phyloP scores from a whole-genome alignment of 2,888 invertebrate genomes.

The Amorpha juglandis region DNA sequence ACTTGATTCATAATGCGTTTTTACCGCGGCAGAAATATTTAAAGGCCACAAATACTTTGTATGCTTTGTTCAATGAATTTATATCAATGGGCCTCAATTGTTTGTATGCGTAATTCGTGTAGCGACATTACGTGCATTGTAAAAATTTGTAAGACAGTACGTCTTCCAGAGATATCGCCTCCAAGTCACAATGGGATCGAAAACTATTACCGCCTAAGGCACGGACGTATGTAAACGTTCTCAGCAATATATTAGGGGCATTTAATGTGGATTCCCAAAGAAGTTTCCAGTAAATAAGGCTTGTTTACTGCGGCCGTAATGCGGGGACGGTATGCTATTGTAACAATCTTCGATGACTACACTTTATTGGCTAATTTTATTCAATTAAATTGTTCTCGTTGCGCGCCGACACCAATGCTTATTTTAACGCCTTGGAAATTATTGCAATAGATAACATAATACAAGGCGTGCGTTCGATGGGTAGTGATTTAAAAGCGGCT shows the following conservation, averaged over 20 bases:
- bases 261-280: conserved; percentile 75
- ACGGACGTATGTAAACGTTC: conserved; percentile 56
- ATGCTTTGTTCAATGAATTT: conserved; percentile 12
- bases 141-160: conserved; percentile 40
- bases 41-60: conserved; percentile 22
- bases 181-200: conserved; percentile 52
- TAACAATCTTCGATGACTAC: conserved; percentile 66
- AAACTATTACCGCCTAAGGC: conserved; percentile 57
- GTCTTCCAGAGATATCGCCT: conserved; percentile 43
- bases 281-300: conserved; percentile 71
- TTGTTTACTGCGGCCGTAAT: conserved; percentile 66
- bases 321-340: conserved; percentile 78
- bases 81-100: conserved; percentile 23
- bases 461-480: conserved; percentile 49
- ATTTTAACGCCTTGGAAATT: conserved; percentile 75
- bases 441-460: conserved; percentile 74
- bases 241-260: conserved; percentile 61
- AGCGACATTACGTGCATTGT: conserved; percentile 34
- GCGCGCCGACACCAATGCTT: conserved; percentile 55
- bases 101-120: conserved; percentile 1
- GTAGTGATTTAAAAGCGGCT: conserved; percentile 59
- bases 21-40: conserved; percentile 14
- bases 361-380: conserved; percentile 84
- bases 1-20: conserved; percentile 33
- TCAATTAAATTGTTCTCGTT: conserved; percentile 81